Percentiles rank a stretch among this genome's conserved stretches.
Evolutionary conservation across 2,888 invertebrate genomes (phyloP).

Genomic region (Chelonus formosanus): DNA sequence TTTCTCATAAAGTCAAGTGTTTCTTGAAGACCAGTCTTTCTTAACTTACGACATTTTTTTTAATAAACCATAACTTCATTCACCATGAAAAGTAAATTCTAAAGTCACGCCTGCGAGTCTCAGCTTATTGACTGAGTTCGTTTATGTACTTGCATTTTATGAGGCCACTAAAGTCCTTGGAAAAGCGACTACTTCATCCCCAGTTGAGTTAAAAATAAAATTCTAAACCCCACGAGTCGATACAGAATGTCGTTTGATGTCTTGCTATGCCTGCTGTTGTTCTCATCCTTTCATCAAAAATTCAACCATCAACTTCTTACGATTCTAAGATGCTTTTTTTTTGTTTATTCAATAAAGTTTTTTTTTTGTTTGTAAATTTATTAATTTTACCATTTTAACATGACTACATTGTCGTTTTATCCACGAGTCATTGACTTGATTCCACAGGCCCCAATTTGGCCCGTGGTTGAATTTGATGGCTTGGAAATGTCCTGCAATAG

Average conservation of each 20-base stretch:
- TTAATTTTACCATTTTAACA: not conserved
- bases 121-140: slow-evolving; percentile 60
- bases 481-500: slow-evolving; percentile 54
- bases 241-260: slow-evolving; percentile 13
- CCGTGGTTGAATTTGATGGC: slow-evolving; percentile 53
- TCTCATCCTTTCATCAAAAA: not conserved
- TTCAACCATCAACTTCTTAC: not conserved
- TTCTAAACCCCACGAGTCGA: slow-evolving; percentile 22
- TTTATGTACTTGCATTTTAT: slow-evolving; percentile 62
- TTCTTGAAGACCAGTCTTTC: not conserved
- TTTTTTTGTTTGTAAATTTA: slow-evolving; percentile 3
- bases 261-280: slow-evolving; percentile 6
- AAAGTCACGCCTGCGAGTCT: slow-evolving; percentile 43
- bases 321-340: not conserved
- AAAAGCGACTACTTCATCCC: slow-evolving; percentile 32
- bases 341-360: not conserved
- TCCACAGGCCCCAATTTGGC: slow-evolving; percentile 49
- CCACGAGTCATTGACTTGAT: slow-evolving; percentile 37
- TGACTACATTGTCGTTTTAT: not conserved
- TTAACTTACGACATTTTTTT: slow-evolving; percentile 35
- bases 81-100: slow-evolving; percentile 55
- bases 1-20: too few relatives aligned
- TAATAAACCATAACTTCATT: slow-evolving; percentile 57
- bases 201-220: slow-evolving; percentile 53
- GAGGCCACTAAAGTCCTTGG: slow-evolving; percentile 55